These are phyloP conservation scores for Lampris megalopsis DNA, from an alignment of 2,113 vertebrate genomes.

Conservation along the genomic window DNA sequence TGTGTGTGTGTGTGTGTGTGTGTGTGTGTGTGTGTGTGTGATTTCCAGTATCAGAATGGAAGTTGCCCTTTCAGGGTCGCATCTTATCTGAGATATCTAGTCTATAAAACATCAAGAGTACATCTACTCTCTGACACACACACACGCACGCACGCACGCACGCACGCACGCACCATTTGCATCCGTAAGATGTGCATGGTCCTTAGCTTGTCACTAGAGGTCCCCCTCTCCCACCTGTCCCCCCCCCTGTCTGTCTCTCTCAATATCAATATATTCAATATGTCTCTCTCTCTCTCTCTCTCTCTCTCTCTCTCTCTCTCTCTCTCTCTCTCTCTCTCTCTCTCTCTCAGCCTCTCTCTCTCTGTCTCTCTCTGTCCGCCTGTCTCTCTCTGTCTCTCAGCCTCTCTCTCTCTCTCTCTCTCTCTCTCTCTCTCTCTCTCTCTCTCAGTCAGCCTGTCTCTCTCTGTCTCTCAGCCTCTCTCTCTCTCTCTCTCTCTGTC, in stretches of 20 bases:
- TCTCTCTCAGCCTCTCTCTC: too few relatives aligned
- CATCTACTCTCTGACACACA: too few relatives aligned
- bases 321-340: neutral
- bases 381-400: too few relatives aligned
- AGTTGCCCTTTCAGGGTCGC: neutral
- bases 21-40: neutral
- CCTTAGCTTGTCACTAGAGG: neutral
- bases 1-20: constrained; percentile 3
- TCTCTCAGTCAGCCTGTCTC: too few relatives aligned
- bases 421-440: too few relatives aligned
- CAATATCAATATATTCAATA: too few relatives aligned
- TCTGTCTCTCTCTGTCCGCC: too few relatives aligned
- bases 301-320: neutral
- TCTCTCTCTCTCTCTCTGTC: too few relatives aligned
- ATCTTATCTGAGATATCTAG: neutral
- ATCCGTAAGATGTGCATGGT: neutral
- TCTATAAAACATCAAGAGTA: too few relatives aligned
- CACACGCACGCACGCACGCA: neutral
- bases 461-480: too few relatives aligned
- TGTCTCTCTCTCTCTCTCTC: neutral
- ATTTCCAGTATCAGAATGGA: neutral
- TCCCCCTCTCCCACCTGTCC: neutral
- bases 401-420: too few relatives aligned
- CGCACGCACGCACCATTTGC: neutral
- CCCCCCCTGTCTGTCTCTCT: too few relatives aligned